Evolutionary conservation across 2,888 invertebrate species (phyloP).

Genomic region (Diogma glabrata): DNA sequence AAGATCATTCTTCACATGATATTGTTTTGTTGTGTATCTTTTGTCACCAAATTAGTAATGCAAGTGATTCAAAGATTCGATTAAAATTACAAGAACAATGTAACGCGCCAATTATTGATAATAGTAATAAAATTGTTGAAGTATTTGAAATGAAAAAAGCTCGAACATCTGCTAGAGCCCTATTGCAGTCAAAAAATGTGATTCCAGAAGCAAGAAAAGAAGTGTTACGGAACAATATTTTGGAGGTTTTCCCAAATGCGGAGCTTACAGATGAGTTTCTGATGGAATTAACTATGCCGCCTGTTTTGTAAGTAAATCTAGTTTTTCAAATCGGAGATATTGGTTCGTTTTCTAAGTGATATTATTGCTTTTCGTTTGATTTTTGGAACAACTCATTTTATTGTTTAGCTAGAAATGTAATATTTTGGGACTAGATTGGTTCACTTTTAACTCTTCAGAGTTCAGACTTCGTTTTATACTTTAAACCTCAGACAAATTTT

Average conservation of each 20-base stretch:
- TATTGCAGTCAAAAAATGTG: constrained; percentile 35
- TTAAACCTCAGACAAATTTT: too few species aligned
- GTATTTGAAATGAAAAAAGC: constrained; percentile 36
- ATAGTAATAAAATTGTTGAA: constrained; percentile 30
- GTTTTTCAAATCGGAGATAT: too few species aligned
- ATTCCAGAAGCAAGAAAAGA: constrained; percentile 42
- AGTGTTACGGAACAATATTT: constrained; percentile 39
- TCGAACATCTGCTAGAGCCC: constrained; percentile 47
- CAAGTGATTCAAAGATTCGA: constrained; percentile 48
- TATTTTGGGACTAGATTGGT: too few species aligned
- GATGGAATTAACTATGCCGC: too few species aligned
- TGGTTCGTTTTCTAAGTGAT: too few species aligned
- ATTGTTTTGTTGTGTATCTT: constrained; percentile 56
- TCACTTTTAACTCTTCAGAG: too few species aligned
- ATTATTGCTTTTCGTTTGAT: too few species aligned
- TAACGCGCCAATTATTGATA: constrained; percentile 47
- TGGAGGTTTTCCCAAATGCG: constrained; percentile 39
- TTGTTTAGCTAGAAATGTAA: too few species aligned
- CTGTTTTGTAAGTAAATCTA: too few species aligned
- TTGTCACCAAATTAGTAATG: constrained; percentile 62
- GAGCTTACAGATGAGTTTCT: not conserved
- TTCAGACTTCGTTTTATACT: too few species aligned
- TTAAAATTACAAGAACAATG: constrained; percentile 46
- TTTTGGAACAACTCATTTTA: too few species aligned
- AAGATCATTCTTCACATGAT: constrained; percentile 72